Conservation (phyloP, 37 sponge, comb jelly and placozoan species). For the Oopsacas minuta region DNA sequence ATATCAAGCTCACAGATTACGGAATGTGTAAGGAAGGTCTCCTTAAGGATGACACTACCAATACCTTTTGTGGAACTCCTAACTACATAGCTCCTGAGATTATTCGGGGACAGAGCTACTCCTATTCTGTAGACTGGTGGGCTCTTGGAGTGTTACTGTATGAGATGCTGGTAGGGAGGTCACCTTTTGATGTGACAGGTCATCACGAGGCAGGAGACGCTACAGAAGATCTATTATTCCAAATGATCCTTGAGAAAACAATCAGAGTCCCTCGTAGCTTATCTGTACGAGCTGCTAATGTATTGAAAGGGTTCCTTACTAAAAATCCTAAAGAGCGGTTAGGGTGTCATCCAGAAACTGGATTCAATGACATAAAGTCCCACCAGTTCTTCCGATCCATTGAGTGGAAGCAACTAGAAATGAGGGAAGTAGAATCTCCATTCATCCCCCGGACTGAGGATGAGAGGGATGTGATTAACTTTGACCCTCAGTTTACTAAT, state of each 20-base stretch:
- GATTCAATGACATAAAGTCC: slow-evolving; percentile 59
- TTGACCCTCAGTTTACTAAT: slow-evolving; percentile 79
- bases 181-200: slow-evolving; percentile 81
- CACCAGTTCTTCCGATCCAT: slow-evolving; percentile 80
- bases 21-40: slow-evolving; percentile 95
- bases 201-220: slow-evolving; percentile 76
- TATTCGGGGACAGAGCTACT: slow-evolving; percentile 75
- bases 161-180: slow-evolving; percentile 93
- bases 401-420: slow-evolving; percentile 84
- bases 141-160: slow-evolving; percentile 89
- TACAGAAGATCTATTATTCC: slow-evolving; percentile 92
- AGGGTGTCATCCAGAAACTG: slow-evolving; percentile 81
- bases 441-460: slow-evolving; percentile 71
- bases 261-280: slow-evolving; percentile 84
- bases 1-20: slow-evolving; percentile 91
- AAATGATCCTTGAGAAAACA: slow-evolving; percentile 87
- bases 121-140: slow-evolving; percentile 97
- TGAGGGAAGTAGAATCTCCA: slow-evolving; percentile 75
- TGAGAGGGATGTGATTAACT: slow-evolving; percentile 74
- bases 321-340: slow-evolving; percentile 73
- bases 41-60: slow-evolving; percentile 79
- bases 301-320: slow-evolving; percentile 68
- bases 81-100: slow-evolving; percentile 98
- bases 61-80: slow-evolving; percentile 97
- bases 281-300: slow-evolving; percentile 75